Evolutionary conservation across 2,797 vertebrate genomes (phyloP), one percentile per base, ranked within the genome.

Genomic region (Oryzias sinensis): DNA sequence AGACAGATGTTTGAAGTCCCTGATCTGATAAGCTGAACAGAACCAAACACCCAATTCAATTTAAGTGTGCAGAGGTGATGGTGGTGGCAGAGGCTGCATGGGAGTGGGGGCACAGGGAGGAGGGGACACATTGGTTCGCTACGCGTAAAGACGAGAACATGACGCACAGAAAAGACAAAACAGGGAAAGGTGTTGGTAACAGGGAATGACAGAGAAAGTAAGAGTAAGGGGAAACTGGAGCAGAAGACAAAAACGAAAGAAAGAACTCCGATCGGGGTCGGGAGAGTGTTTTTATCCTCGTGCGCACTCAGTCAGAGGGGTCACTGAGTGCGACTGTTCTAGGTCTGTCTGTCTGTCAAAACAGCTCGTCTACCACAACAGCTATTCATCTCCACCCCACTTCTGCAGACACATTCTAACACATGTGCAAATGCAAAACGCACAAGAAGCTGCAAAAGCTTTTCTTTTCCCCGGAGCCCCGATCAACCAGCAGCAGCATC

Each of bases 281-380:
- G 74, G 67, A 53, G 80, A 63, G 42, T 72, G 76, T 76, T 87
- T 81, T 82, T 88, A 85, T 89, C 83, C 87, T 84, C 68, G 61
- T 83, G 83, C 88, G 84, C 80, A 79, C 76, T 77, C 79, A 87
- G 79, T 85, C 78, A 76, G 73, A 80, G 86, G 80, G 90, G 89
- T 91, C 88, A 91, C 64, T 62, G 89, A 87, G 91, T 92, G 82
- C 84, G 76, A 86, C 81, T 83, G 83, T 90, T 89, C 87, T 81
- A 79, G 79, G 61, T 70, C 85, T 79, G 85, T 79, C 20, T 20
- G 20, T 20, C 87, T 87, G 86, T 91, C 86, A 90, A 91, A 89
- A 90, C 86, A 91, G 77, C 67, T 79, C 43, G 69, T 68, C 85
- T 76, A 81, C 84, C 80, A 64, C 73, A 68, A 73, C 42, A 68